These are phyloP conservation scores for Drosophila rhopaloa DNA, from an alignment of 1,140 invertebrate genomes.

Conservation along the genomic window DNA sequence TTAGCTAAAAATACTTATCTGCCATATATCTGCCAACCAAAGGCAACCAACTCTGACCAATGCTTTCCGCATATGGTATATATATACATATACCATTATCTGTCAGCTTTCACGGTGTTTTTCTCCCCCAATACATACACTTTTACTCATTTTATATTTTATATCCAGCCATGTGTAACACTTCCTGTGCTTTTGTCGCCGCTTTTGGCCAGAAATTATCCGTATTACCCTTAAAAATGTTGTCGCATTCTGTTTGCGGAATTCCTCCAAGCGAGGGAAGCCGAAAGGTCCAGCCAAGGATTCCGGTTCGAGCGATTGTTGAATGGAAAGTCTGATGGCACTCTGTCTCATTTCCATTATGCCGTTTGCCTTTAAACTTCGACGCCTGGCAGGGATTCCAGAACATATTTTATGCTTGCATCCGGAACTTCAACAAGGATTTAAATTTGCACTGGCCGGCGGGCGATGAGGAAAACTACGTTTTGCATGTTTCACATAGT, in stretches of 20 bases:
- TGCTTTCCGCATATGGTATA: slow-evolving; percentile 14
- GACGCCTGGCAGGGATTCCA: slow-evolving; percentile 11
- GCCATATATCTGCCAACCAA: slow-evolving; percentile 9
- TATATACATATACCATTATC: slow-evolving; percentile 16
- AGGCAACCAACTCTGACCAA: slow-evolving; percentile 22
- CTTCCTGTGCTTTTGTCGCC: slow-evolving; percentile 25
- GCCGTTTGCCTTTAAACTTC: slow-evolving; percentile 25
- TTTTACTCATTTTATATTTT: neutral
- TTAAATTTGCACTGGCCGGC: slow-evolving; percentile 6
- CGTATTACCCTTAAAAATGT: slow-evolving; percentile 25
- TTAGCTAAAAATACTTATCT: slow-evolving; percentile 62
- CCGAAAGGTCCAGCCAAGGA: slow-evolving; percentile 1
- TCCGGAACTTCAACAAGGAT: slow-evolving; percentile 22
- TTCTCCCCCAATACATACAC: neutral
- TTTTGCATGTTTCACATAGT: slow-evolving; percentile 21
- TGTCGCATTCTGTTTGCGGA: slow-evolving; percentile 17
- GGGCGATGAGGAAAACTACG: slow-evolving; percentile 12
- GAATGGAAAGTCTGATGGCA: slow-evolving; percentile 1
- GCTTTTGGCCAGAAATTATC: slow-evolving; percentile 22
- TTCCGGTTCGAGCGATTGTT: slow-evolving; percentile 33
- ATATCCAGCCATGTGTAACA: slow-evolving; percentile 23
- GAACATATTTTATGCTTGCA: neutral
- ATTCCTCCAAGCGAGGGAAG: neutral
- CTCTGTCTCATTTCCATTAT: slow-evolving; percentile 11
- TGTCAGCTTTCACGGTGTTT: slow-evolving; percentile 32